Conservation (phyloP, 1,140 invertebrate species). For the Aphelinus certus region DNA sequence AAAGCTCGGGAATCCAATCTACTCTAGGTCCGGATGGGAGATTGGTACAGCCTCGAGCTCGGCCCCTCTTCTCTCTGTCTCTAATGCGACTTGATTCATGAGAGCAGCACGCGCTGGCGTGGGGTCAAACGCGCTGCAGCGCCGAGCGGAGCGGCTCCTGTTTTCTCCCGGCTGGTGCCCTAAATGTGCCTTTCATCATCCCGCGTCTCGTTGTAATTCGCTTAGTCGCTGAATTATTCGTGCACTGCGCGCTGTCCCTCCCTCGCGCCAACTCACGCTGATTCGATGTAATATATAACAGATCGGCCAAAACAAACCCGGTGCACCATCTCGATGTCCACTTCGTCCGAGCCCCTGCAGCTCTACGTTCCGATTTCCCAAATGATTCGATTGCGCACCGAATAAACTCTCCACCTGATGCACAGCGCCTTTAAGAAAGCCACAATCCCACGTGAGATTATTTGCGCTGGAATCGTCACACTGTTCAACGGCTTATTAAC, state of each 20-base stretch:
- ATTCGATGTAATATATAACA: conserved; percentile 29
- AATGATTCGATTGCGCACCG: no score
- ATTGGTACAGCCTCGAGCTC: conserved; percentile 54
- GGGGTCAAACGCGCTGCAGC: conserved; percentile 63
- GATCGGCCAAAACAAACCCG: neutral
- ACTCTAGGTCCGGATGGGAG: conserved; percentile 60
- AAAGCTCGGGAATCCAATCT: conserved; percentile 64
- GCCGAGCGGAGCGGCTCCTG: conserved; percentile 33
- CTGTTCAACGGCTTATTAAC: no score
- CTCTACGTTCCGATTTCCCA: no score
- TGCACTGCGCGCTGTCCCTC: conserved; percentile 46
- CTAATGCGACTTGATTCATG: conserved; percentile 67
- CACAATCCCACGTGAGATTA: no score
- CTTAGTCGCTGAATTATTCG: conserved; percentile 63
- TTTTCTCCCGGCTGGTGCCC: conserved; percentile 45
- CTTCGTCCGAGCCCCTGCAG: no score
- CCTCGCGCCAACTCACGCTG: conserved; percentile 11
- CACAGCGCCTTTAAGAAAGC: no score
- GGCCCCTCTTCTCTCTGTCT: conserved; percentile 38
- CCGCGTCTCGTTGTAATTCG: conserved; percentile 60
- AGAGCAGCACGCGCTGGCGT: conserved; percentile 54
- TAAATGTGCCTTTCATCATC: conserved; percentile 65
- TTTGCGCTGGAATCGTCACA: no score
- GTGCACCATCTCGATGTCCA: no score
- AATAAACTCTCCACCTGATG: no score